These are phyloP conservation scores for Drosophila kepulauana DNA, from an alignment of 1,140 invertebrate species.

Conservation along the genomic window DNA sequence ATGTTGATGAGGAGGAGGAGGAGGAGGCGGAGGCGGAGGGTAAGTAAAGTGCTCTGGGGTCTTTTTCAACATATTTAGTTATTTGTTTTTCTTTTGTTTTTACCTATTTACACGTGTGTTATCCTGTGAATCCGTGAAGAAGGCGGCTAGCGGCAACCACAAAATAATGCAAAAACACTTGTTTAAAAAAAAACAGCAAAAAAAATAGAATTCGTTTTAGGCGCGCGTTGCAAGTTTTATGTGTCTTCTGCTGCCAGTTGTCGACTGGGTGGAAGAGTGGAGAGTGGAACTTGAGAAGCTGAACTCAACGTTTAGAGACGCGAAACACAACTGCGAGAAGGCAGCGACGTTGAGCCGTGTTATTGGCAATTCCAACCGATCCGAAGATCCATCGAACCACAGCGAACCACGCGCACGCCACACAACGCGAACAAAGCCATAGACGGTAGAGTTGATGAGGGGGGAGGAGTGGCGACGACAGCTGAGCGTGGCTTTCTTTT, in stretches of 20 bases:
- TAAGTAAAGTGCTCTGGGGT: too few species aligned
- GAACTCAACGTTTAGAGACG: constrained; percentile 71
- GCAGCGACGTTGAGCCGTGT: constrained; percentile 67
- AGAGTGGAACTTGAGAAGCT: constrained; percentile 37
- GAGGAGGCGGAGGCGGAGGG: too few species aligned
- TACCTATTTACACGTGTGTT: constrained; percentile 38
- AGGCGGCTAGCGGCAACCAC: constrained; percentile 3
- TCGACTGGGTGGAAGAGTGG: constrained; percentile 12
- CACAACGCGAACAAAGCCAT: constrained; percentile 3
- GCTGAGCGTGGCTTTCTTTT: constrained; percentile 70
- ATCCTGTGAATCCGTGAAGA: neutral
- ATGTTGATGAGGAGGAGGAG: too few species aligned
- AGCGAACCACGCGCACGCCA: constrained; percentile 5
- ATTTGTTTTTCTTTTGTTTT: neutral
- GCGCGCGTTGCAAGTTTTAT: constrained; percentile 46
- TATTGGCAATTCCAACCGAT: constrained; percentile 67
- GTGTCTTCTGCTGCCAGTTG: neutral
- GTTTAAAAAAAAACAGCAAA: constrained; percentile 16
- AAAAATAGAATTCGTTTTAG: constrained; percentile 38
- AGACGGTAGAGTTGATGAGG: neutral
- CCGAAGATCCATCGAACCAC: constrained; percentile 19
- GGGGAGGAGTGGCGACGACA: neutral
- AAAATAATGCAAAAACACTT: constrained; percentile 9
- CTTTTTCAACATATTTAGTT: neutral
- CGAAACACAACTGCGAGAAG: constrained; percentile 75